A percentile compares a stretch with the other conserved stretches of the same genome.
Evolutionary conservation across 2,888 invertebrate genomes (phyloP).

Genomic region (Phortica magna): DNA sequence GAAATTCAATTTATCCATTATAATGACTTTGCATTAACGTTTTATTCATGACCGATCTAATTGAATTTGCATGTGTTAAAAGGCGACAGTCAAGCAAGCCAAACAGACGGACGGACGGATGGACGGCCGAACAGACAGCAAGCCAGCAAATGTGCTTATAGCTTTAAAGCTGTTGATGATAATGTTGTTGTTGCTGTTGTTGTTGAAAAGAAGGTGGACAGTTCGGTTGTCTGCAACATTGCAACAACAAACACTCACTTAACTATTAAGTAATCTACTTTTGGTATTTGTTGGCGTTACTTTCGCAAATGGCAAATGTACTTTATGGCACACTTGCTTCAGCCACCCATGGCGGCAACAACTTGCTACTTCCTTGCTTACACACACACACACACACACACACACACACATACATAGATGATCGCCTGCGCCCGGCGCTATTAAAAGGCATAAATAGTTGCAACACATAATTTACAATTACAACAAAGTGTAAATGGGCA

Average conservation of each 20-base stretch:
- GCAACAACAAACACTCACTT: background rate
- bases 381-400: too few species aligned
- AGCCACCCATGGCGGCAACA: background rate
- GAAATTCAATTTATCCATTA: constrained; percentile 28
- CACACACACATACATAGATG: background rate
- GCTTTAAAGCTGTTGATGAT: background rate
- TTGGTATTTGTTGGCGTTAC: background rate
- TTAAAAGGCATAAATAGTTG: constrained; percentile 39
- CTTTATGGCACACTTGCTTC: constrained; percentile 7
- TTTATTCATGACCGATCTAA: constrained; percentile 47
- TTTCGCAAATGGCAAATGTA: constrained; percentile 18
- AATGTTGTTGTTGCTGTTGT: background rate
- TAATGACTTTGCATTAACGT: constrained; percentile 34
- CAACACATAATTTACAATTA: constrained; percentile 64
- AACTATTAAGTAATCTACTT: constrained; percentile 25
- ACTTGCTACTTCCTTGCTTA: background rate
- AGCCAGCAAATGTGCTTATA: background rate
- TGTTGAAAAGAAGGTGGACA: too few species aligned
- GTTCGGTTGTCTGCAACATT: background rate
- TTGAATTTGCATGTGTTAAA: constrained; percentile 65
- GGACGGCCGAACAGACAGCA: too few species aligned
- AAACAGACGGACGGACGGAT: background rate
- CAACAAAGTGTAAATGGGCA: constrained; percentile 59
- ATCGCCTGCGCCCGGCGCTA: background rate
- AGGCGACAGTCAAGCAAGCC: constrained; percentile 1